Base-by-base conservation (phyloP, 1,140 invertebrate species). In the Dendrolimus punctatus region DNA sequence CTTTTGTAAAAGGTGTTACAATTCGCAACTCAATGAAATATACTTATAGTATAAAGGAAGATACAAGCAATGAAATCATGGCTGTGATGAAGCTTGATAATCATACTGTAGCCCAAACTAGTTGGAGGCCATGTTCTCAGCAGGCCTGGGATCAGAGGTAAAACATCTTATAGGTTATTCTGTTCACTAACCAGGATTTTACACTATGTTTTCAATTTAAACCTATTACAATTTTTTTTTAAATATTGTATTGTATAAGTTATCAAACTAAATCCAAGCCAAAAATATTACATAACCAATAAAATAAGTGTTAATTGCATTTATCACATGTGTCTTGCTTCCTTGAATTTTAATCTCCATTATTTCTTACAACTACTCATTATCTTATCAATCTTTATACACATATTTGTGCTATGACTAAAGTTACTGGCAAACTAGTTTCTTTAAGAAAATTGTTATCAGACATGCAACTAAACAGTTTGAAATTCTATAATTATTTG, bases 111-210 rank as follows among this genome's bases (percentile, higher is more conserved):
- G 97, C 92, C 48, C 96, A 99, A 88, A 99, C 98, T 2, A 96
- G 93, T 73, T 99, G 97, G 96, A 94, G 95, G 81, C 93, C 94
- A 0, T 98, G 96, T 85, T 98, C 96, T 57, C 97, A 99, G 84
- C 97, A 99, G 85, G 98, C 98, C 60, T 99, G 98, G 98, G 98
- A 99, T 89, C 97, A 99, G 88, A 93, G 96, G 92, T 93, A 57
- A 59, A 48, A 23, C 23, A 23, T 23, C 23, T 23, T 23, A 23
- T 23, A 23, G 23, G 23, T 23, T 23, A n/a, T n/a, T n/a, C n/a
- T n/a, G n/a, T n/a, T n/a, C n/a, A 23, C 23, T 23, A 23, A 23
- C 23, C 23, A 23, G 23, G 23, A 23, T 23, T 23, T 23, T 23
- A 23, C 23, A 23, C 3, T 23, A 23, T 23, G 23, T 3, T 23